Evolutionary conservation across 2,113 vertebrate genomes (phyloP).

Genomic region (Sminthopsis crassicaudata): DNA sequence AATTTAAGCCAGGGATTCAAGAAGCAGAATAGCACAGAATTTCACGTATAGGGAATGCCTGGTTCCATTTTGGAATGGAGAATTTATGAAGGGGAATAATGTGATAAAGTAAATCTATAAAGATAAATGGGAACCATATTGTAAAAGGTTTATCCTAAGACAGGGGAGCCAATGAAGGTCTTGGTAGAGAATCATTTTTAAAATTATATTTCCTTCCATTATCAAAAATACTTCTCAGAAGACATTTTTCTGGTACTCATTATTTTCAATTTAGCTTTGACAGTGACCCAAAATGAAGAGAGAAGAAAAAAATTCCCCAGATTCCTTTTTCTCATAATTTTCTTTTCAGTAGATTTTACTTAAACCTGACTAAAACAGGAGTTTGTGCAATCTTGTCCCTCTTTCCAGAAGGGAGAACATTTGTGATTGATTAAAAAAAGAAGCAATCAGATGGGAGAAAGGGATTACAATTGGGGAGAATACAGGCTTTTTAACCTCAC

Average conservation of each 20-base stretch:
- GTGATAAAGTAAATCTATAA: background rate
- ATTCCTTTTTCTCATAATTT: background rate
- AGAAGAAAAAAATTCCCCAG: background rate
- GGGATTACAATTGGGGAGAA: too few relatives aligned
- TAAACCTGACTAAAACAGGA: background rate
- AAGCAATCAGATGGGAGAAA: background rate
- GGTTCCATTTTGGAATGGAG: background rate
- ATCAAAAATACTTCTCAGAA: background rate
- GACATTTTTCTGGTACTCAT: accelerated
- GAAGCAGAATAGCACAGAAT: background rate
- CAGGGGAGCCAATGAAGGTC: too few relatives aligned
- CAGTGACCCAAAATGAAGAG: accelerated
- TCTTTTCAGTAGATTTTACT: background rate
- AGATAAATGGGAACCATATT: too few relatives aligned
- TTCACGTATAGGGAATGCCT: background rate
- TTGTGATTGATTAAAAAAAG: background rate
- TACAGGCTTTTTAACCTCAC: too few relatives aligned
- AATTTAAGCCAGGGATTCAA: too few relatives aligned
- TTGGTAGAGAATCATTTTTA: too few relatives aligned
- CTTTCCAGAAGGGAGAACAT: background rate
- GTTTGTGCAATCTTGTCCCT: background rate
- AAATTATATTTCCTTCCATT: background rate
- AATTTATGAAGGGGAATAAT: background rate
- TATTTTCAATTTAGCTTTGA: accelerated
- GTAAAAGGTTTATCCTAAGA: too few relatives aligned